These are phyloP conservation scores for Scaptomyza flava DNA, from an alignment of 2,888 invertebrate genomes.

Conservation along the genomic window DNA sequence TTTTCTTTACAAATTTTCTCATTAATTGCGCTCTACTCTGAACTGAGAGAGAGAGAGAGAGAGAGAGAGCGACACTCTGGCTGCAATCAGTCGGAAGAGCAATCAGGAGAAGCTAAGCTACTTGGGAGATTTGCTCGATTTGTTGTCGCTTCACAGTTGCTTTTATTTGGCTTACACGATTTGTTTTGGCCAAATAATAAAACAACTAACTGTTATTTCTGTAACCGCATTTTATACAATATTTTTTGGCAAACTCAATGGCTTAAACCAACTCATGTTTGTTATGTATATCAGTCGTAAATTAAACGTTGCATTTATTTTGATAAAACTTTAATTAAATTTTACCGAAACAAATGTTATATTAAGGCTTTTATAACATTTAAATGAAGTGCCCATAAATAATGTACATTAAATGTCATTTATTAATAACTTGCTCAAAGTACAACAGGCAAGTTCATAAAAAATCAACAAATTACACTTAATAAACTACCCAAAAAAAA, in stretches of 20 bases:
- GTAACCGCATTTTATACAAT: constrained; percentile 1
- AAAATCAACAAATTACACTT: constrained; percentile 10
- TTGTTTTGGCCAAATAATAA: constrained; percentile 8
- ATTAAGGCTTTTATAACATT: too few species aligned
- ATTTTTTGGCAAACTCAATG: neutral
- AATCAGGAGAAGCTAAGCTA: constrained; percentile 58
- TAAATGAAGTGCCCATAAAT: neutral
- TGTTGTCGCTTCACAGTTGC: constrained; percentile 54
- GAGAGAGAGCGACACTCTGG: constrained; percentile 9
- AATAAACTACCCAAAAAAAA: constrained; percentile 15
- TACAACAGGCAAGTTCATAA: constrained; percentile 20
- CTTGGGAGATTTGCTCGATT: constrained; percentile 63
- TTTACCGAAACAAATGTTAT: neutral
- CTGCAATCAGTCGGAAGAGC: constrained; percentile 66
- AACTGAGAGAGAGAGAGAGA: neutral
- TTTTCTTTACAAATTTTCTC: constrained; percentile 69
- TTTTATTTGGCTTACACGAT: constrained; percentile 13
- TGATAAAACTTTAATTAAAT: constrained; percentile 33
- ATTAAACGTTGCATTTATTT: constrained; percentile 4
- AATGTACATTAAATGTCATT: constrained; percentile 6
- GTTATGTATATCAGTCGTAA: neutral
- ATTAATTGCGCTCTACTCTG: constrained; percentile 57
- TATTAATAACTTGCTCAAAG: constrained; percentile 19
- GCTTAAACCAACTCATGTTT: constrained; percentile 1
- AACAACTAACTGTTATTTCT: neutral